Base-by-base conservation (phyloP, 2,113 vertebrate species). In the Sinocyclocheilus anshuiensis region DNA sequence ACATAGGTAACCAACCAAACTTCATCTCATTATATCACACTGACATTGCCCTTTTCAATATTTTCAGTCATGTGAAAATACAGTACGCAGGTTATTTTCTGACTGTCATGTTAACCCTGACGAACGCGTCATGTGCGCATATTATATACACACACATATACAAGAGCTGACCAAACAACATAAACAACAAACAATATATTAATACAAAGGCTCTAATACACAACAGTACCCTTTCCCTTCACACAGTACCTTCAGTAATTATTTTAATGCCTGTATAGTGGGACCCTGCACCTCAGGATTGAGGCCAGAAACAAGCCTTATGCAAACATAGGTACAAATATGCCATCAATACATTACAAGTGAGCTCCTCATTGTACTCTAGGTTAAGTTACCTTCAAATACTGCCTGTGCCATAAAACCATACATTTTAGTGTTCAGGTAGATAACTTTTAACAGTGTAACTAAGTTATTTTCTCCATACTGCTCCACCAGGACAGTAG, bases 21-120 rank as follows among this genome's bases (percentile, higher is more conserved):
- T 0, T 71, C 29, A 36, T 71, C 29, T 20, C 67, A 71, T 65
- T 26, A 65, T 69, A 18, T 20, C 67, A 69, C 29, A 33, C 67
- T 69, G 67, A 33, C 65, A 8, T 69, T 69, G 26, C 67, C 26
- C 8, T 18, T 55, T 20, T 7, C 53, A 4, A 22, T 39, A 22
- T 91, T 59, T 22, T 90, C 91, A 92, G 90, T 94, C 72, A 48
- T 69, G 42, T 48, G 42, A 20, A 71, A 36, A 71, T 71, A 48
- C 36, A 72, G 36, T 72, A 72, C 42, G 24, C 22, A 75, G 71
- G 22, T 75, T 48, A 75, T 75, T 75, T 75, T 45, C 45, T 75
- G 72, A 45, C 72, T 20, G 36, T 72, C 36, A 72, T 72, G 69
- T 72, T 39, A 39, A 39, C 69, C 33, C 67, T 72, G 33, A 72